Evolutionary conservation across 2,888 invertebrate species (phyloP), one percentile per base, ranked within the genome.

Genomic region (Drosophila mayaguana): DNA sequence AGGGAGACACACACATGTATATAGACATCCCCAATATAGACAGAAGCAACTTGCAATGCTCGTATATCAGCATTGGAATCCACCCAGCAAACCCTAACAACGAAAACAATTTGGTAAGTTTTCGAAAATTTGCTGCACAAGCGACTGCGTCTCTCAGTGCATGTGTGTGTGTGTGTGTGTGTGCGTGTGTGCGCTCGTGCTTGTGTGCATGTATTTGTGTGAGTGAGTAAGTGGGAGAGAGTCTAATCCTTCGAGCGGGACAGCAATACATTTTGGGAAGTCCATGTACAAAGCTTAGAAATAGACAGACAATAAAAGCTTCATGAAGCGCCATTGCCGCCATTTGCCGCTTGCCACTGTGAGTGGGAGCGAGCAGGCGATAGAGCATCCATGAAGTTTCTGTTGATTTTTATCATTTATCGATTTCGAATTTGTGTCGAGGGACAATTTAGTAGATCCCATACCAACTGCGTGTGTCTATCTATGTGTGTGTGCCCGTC

Each of bases 401-500:
- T 91, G 91, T 87, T 90, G 91, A 91, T 88, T 91, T 91, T 91
- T 91, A 91, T 91, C 91, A 91, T 91, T 91, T 91, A 91, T 91
- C 91, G 91, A 91, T 91, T 91, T 91, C 91, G 89, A 91, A 91
- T 91, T 91, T 91, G 91, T 88, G 86, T 82, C 86, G 90, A 80
- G 86, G 86, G 88, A 82, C 88, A 83, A 89, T 89, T 88, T 89
- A 89, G 88, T 87, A 76, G 83, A 65, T n/a, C 64, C 68, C 67
- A 42, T 20, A 18, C 62, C 64, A 43, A 45, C 46, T 18, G n/a
- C 8, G 22, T 43, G 20, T 43, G 40, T 54, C 45, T 56, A n/a
- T 55, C n/a, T 50, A n/a, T 59, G 32, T 59, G 40, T 60, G 34
- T 63, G 40, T 63, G 25, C n/a, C n/a, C 50, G 55, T 61, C 34